phyloP scores from a whole-genome alignment of 2,113 vertebrate species.

The Poicephalus gulielmi region DNA sequence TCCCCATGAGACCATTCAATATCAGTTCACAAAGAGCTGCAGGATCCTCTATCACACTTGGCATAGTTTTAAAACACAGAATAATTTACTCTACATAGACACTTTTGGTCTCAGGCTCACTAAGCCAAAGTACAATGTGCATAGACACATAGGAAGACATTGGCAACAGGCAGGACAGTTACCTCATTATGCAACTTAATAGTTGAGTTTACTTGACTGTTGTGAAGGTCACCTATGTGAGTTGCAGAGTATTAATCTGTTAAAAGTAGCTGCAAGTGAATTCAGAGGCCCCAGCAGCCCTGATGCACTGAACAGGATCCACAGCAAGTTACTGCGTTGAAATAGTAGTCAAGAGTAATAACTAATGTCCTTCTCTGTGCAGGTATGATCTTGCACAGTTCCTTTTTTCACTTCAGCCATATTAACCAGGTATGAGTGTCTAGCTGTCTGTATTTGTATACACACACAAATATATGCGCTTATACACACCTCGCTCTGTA shows the following conservation, averaged over 20 bases:
- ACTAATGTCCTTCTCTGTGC: background rate
- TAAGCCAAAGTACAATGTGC: background rate
- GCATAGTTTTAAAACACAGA: background rate
- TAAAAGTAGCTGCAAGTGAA: background rate
- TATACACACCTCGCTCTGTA: background rate
- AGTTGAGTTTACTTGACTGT: background rate
- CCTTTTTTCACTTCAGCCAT: background rate
- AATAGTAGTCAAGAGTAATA: background rate
- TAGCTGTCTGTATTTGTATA: background rate
- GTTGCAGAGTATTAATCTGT: background rate
- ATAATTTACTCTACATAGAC: background rate
- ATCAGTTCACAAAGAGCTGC: background rate
- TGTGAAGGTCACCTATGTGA: background rate
- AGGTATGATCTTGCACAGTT: background rate
- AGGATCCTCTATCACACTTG: background rate
- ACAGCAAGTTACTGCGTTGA: background rate
- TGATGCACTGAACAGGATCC: background rate
- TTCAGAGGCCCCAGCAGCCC: background rate
- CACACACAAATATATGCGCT: too few species aligned
- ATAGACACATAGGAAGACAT: background rate
- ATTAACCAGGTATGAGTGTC: accelerated
- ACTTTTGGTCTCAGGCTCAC: background rate
- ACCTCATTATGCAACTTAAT: background rate
- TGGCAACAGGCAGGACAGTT: background rate
- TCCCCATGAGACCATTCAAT: background rate